phyloP scores from a whole-genome alignment of 1,140 invertebrate species.

The Bicyclus anynana region DNA sequence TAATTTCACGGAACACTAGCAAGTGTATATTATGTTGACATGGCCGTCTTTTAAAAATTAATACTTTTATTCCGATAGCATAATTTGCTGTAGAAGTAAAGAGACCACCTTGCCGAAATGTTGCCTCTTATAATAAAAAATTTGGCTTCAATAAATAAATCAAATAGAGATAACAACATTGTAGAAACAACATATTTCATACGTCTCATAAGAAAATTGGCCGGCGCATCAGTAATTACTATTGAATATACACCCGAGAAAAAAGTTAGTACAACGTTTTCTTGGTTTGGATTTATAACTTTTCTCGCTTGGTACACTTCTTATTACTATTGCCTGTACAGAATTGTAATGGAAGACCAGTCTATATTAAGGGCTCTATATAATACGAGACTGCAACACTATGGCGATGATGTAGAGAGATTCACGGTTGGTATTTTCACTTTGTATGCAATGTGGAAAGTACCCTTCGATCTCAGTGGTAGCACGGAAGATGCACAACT shows the following conservation, averaged over 20 bases:
- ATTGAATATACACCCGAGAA: slow-evolving; percentile 14
- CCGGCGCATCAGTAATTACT: slow-evolving; percentile 24
- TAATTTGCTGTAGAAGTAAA: background rate
- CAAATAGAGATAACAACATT: slow-evolving; percentile 27
- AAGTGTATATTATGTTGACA: no score
- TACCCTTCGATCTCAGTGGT: slow-evolving; percentile 38
- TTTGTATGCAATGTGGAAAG: slow-evolving; percentile 46
- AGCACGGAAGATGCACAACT: slow-evolving; percentile 29
- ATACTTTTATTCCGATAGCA: no score
- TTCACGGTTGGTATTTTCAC: slow-evolving; percentile 32
- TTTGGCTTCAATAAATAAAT: background rate
- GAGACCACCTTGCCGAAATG: background rate
- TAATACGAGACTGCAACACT: slow-evolving; percentile 47
- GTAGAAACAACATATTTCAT: slow-evolving; percentile 28
- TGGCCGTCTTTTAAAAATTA: no score
- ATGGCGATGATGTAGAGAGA: slow-evolving; percentile 51
- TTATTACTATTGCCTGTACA: slow-evolving; percentile 41
- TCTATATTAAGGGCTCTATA: slow-evolving; percentile 44
- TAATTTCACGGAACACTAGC: no score
- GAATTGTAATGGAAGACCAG: slow-evolving; percentile 33
- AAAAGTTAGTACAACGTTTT: slow-evolving; percentile 23
- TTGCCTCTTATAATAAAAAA: background rate
- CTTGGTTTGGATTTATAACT: slow-evolving; percentile 32
- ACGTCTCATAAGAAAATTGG: slow-evolving; percentile 20
- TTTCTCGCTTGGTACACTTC: slow-evolving; percentile 36